phyloP scores from a whole-genome alignment of 2,113 vertebrate species.

The Festucalex cinctus region DNA sequence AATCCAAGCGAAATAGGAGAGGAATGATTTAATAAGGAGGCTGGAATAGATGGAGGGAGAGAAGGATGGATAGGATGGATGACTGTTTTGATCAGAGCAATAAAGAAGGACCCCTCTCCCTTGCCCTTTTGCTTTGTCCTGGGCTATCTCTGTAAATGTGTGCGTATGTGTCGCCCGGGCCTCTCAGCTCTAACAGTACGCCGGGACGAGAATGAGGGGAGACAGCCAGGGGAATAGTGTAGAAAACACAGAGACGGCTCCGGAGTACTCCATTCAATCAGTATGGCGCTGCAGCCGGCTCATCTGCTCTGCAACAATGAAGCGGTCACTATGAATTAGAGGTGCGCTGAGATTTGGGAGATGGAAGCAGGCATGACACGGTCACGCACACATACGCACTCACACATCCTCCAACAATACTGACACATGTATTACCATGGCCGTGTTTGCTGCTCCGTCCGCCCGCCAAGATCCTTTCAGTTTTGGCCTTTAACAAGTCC shows the following conservation, averaged over 20 bases:
- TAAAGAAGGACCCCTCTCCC: conserved; percentile 52
- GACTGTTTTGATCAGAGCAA: conserved; percentile 70
- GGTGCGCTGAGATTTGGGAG: conserved; percentile 49
- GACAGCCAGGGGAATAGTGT: conserved; percentile 65
- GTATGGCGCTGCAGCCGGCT: conserved; percentile 42
- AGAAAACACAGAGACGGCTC: conserved; percentile 60
- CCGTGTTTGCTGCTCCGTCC: conserved; percentile 27
- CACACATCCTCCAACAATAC: conserved; percentile 26
- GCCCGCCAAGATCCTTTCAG: conserved; percentile 27
- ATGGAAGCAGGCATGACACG: conserved; percentile 37
- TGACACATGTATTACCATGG: conserved; percentile 6
- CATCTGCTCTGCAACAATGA: conserved; percentile 66
- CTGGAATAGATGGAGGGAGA: conserved; percentile 53
- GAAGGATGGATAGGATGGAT: conserved; percentile 46
- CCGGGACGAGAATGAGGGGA: conserved; percentile 61
- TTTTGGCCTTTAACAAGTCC: conserved; percentile 47
- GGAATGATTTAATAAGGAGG: conserved; percentile 65
- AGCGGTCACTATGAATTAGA: conserved; percentile 68
- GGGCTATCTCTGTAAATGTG: conserved; percentile 25
- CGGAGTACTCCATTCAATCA: conserved; percentile 67
- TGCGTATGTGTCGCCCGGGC: conserved; percentile 21
- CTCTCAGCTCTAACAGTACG: conserved; percentile 52
- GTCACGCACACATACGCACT: conserved; percentile 18
- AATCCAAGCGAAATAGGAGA: conserved; percentile 48
- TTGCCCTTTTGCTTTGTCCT: conserved; percentile 42